Evolutionary conservation across 2,797 vertebrate species (phyloP).

Genomic region (Sebastes iracundus): DNA sequence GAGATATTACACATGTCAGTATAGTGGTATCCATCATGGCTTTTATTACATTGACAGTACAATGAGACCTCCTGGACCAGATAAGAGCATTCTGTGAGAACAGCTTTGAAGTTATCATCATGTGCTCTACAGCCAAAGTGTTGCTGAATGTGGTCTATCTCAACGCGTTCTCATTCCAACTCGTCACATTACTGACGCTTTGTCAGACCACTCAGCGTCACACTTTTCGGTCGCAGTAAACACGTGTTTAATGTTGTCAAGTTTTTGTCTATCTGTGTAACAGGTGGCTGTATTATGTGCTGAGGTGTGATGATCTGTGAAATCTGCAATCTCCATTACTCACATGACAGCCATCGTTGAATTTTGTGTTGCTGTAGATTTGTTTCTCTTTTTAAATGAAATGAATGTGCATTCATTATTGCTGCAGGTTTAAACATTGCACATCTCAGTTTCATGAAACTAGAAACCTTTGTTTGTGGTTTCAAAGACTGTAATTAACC

Average conservation of each 20-base stretch:
- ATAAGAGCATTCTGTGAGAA: neutral
- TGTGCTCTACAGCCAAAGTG: neutral
- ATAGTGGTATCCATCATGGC: neutral
- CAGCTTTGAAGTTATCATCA: neutral
- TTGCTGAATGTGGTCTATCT: neutral
- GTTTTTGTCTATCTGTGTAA: neutral
- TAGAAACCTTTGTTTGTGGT: neutral
- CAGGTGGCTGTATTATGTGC: neutral
- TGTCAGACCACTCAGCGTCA: too few species aligned
- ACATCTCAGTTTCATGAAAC: neutral
- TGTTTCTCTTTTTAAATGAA: neutral
- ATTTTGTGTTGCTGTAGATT: neutral
- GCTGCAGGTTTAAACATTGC: neutral
- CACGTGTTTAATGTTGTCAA: too few species aligned
- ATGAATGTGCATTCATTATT: neutral
- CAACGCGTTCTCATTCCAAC: accelerated
- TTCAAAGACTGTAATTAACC: neutral
- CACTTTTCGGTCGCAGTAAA: too few species aligned
- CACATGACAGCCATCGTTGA: neutral
- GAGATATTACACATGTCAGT: neutral
- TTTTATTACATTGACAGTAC: slow-evolving; percentile 2
- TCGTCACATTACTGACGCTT: too few species aligned
- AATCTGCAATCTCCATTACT: neutral
- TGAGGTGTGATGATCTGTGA: neutral
- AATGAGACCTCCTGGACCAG: neutral